phyloP scores from a whole-genome alignment of 2,888 invertebrate species.

The Agonopterix arenella region DNA sequence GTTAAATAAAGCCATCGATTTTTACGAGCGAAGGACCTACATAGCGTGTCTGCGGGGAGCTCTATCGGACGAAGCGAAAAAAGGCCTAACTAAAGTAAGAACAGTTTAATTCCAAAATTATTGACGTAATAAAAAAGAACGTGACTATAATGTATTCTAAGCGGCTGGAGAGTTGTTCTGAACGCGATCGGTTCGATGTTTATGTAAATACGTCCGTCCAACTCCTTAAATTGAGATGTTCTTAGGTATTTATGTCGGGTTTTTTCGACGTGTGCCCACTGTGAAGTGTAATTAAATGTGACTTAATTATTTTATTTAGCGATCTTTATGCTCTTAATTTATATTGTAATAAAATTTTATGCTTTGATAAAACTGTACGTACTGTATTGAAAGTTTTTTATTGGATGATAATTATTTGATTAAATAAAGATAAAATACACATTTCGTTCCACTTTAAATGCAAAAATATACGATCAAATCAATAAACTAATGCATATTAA shows the following conservation, averaged over 20 bases:
- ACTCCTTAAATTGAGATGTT: conserved; percentile 50
- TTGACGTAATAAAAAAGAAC: conserved; percentile 61
- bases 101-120: conserved; percentile 64
- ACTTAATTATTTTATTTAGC: conserved; percentile 45
- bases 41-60: conserved; percentile 29
- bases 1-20: conserved; percentile 49
- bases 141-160: conserved; percentile 59
- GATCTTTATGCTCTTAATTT: conserved; percentile 10
- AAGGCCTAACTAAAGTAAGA: conserved; percentile 23
- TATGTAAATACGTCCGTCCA: conserved; percentile 54
- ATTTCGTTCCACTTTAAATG: background rate
- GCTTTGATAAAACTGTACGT: conserved; percentile 3
- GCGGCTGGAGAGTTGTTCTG: conserved; percentile 46
- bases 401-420: background rate
- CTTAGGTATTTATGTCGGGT: conserved; percentile 45
- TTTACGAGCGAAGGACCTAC: conserved; percentile 43
- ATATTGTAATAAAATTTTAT: conserved; percentile 8
- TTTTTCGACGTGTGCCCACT: conserved; percentile 33
- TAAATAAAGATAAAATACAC: background rate
- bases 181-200: conserved; percentile 57
- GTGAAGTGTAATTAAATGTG: conserved; percentile 27
- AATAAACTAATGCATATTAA: too few species aligned
- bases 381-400: background rate
- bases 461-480: too few species aligned
- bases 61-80: conserved; percentile 21